Percentiles rank a stretch among this genome's conserved stretches.
phyloP scores from a whole-genome alignment of 2,797 vertebrate genomes.

The Ptychadena robeensis region DNA sequence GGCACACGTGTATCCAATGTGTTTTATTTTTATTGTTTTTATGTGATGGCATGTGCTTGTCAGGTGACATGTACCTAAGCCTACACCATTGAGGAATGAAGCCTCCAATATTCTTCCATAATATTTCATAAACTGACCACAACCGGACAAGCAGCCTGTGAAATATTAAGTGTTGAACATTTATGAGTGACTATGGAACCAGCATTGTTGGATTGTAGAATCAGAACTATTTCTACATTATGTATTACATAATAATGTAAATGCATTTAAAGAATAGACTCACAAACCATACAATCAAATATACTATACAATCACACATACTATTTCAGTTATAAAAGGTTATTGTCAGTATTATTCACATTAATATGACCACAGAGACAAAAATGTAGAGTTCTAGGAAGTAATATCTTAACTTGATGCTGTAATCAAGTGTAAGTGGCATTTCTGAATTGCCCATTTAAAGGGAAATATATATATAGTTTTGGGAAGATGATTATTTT shows the following conservation, averaged over 20 bases:
- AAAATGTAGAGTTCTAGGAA: not conserved
- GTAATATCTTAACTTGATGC: not conserved
- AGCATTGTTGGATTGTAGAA: not conserved
- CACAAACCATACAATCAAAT: not conserved
- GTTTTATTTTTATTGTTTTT: not conserved
- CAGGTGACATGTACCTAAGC: conserved; percentile 7
- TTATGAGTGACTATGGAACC: not conserved
- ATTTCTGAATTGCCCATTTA: not conserved
- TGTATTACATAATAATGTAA: too few relatives aligned
- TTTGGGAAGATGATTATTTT: too few relatives aligned
- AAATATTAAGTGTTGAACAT: not conserved
- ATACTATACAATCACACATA: not conserved
- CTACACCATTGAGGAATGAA: conserved; percentile 20
- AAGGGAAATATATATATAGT: not conserved
- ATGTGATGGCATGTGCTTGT: not conserved
- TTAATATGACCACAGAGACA: not conserved
- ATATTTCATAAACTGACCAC: not conserved
- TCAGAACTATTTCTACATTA: too few relatives aligned
- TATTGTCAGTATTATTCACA: not conserved
- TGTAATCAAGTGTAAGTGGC: too few relatives aligned
- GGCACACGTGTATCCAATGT: not conserved
- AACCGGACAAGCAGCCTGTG: not conserved
- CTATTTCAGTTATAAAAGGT: not conserved
- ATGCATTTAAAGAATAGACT: not conserved
- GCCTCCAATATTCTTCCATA: conserved; percentile 35